Evolutionary conservation across 2,888 invertebrate species (phyloP), one percentile per base, ranked within the genome.

Genomic region (Drosophila meridiana): DNA sequence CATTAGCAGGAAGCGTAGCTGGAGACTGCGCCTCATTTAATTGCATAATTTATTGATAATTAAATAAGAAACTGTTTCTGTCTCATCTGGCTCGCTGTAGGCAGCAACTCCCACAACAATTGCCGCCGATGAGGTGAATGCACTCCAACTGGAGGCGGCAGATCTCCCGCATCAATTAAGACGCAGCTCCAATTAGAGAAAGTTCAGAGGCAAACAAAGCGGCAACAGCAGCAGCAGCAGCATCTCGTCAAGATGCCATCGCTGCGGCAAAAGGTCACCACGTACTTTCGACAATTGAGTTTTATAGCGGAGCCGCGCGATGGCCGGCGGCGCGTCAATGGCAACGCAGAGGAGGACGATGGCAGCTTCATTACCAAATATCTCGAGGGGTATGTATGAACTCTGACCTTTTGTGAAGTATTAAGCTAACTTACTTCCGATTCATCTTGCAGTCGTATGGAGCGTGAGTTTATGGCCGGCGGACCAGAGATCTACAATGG

Each of bases 361-460:
- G 95, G 95, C 72, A 95, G 95, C 87, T 96, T 96, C 90, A 95
- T 96, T 75, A 95, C 95, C 48, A 95, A 95, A 92, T 96, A 96
- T 90, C 93, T 96, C 62, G 95, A 95, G 92, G 96, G 96, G 96
- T 96, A 93, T 94, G 93, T 94, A 93, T 89, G 14, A 30, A 7
- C 58, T 30, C n/a, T 56, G 45, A 36, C 28, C 43, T 28, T 11
- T 13, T 6, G 1, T 40, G 7, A 14, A 8, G 8, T 11, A 26
- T 11, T 1, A 0, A 52, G 8, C 20, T 20, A 20, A 20, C 20
- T 47, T 11, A 62, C 20, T 57, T 34, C 45, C n/a, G 11, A 8
- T 14, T 2, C 4, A 9, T 32, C 13, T 50, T 70, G 4, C 63
- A 92, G 93, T 7, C 92, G 93, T 62, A 92, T 93, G 91, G 89